phyloP scores from a whole-genome alignment of 2,797 vertebrate species.

The Melanotaenia pygmaea region DNA sequence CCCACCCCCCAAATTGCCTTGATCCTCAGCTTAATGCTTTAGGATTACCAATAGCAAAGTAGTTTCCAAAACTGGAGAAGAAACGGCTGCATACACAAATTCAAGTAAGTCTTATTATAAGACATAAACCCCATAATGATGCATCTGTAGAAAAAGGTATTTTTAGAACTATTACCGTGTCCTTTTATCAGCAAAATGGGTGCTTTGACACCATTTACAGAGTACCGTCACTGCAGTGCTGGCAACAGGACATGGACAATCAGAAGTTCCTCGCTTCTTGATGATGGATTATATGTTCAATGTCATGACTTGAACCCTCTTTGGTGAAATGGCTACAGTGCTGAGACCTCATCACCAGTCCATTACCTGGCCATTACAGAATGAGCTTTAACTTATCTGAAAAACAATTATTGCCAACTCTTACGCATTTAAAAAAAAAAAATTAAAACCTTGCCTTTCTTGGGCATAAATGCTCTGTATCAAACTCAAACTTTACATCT shows the following conservation, averaged over 20 bases:
- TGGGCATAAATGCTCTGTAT: constrained; percentile 70
- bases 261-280: constrained; percentile 53
- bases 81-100: constrained; percentile 84
- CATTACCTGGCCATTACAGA: constrained; percentile 66
- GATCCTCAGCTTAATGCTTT: constrained; percentile 78
- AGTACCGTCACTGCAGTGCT: constrained; percentile 70
- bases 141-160: constrained; percentile 72
- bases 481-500: constrained; percentile 52
- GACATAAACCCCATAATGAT: constrained; percentile 83
- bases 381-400: constrained; percentile 63
- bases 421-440: constrained; percentile 51
- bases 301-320: constrained; percentile 61
- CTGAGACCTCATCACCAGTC: constrained; percentile 59
- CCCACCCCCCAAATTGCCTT: constrained; percentile 69
- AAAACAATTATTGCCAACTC: constrained; percentile 64
- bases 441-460: constrained; percentile 55
- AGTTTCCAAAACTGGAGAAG: constrained; percentile 81
- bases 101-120: constrained; percentile 90
- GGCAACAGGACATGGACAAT: constrained; percentile 70
- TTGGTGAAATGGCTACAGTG: constrained; percentile 77
- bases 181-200: constrained; percentile 78
- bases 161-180: constrained; percentile 82
- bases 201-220: constrained; percentile 69
- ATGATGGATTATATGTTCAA: constrained; percentile 53
- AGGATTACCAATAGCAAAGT: constrained; percentile 76